Base-by-base conservation (phyloP, 2,888 invertebrate species). In the Yponomeuta sedellus region DNA sequence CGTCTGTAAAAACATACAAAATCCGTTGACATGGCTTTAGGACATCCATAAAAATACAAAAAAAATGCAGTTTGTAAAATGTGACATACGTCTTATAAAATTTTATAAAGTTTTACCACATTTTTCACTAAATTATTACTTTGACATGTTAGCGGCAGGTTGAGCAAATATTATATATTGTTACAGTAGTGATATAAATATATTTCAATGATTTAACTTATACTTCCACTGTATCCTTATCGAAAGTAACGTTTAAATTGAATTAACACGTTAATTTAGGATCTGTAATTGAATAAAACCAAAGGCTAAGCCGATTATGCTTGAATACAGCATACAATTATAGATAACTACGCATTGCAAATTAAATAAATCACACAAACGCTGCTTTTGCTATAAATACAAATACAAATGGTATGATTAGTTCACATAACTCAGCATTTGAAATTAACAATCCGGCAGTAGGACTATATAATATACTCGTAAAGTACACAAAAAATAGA, bases 1-100 rank as follows among this genome's bases (percentile, higher is more conserved):
- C 90, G 84, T 89, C 87, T 86, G 88, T 90, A 89, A 87, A 72
- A 89, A 87, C 86, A 85, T 88, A 89, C 85, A 89, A 91, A 88
- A 82, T 84, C 78, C 77, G 81, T 16, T 83, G 82, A 81, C 83
- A 83, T 76, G 72, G 77, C 82, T 85, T 82, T 82, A 86, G 86
- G 87, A 84, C 86, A 83, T 87, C 81, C 72, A 81, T 78, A 88
- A 88, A 87, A 80, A 86, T 82, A 77, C 82, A 87, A 83, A 82
- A 73, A 74, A 76, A 74, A 77, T 75, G 25, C 71, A 75, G 68
- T 68, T 68, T 81, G 78, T 82, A 85, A 80, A 84, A 52, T 16
- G 5, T 73, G 78, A 76, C 74, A 8, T 34, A 34, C 34, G 34
- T 34, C 34, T 73, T 86, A 85, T 80, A 83, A 86, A 86, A 86